These are phyloP conservation scores for Pseudorasbora parva DNA, from an alignment of 2,113 vertebrate species.

Conservation along the genomic window DNA sequence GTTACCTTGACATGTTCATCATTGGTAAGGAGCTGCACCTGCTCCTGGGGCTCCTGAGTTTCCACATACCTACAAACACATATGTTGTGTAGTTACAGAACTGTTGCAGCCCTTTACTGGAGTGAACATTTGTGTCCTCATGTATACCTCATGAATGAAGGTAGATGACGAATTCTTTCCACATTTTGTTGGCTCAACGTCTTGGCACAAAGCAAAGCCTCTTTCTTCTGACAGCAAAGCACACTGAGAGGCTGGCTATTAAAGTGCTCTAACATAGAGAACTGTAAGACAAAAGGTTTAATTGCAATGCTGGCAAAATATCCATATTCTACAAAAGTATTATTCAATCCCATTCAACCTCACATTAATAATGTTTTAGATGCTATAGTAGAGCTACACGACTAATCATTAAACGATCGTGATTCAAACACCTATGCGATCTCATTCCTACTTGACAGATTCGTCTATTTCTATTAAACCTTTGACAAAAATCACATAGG, in stretches of 20 bases:
- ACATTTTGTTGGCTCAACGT: constrained; percentile 79
- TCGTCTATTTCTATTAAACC: too few relatives aligned
- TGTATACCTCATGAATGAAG: constrained; percentile 89
- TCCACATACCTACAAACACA: constrained; percentile 82
- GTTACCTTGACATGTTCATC: constrained; percentile 87
- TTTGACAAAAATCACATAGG: too few relatives aligned
- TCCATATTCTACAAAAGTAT: too few relatives aligned
- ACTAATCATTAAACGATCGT: too few relatives aligned
- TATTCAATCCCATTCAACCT: too few relatives aligned
- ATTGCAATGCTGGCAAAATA: not conserved
- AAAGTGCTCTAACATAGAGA: constrained; percentile 92
- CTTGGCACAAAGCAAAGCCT: constrained; percentile 72
- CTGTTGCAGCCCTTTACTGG: not conserved
- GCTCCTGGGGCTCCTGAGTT: constrained; percentile 80
- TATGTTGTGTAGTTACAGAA: constrained; percentile 14
- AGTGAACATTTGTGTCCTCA: not conserved
- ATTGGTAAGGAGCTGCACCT: constrained; percentile 79
- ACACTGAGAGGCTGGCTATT: constrained; percentile 88
- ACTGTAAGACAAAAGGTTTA: constrained; percentile 72
- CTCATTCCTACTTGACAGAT: too few relatives aligned
- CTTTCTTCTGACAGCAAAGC: constrained; percentile 82
- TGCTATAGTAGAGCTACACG: too few relatives aligned
- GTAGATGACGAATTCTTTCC: constrained; percentile 86
- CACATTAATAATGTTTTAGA: too few relatives aligned
- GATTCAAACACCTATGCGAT: too few relatives aligned